These are phyloP conservation scores for Hemaris fuciformis DNA, from an alignment of 2,888 invertebrate species.

Conservation along the genomic window DNA sequence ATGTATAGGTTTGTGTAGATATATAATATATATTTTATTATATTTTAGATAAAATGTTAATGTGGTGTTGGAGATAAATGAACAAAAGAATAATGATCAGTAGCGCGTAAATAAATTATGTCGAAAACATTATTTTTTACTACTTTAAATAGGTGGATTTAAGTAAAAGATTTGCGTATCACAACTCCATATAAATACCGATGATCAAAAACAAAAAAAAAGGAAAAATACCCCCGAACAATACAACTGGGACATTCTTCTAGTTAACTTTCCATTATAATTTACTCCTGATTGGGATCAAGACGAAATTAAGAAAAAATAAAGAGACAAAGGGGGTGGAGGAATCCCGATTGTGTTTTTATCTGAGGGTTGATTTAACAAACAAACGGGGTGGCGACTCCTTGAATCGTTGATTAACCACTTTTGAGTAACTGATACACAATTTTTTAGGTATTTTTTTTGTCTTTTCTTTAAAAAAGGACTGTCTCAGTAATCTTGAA, in stretches of 20 bases:
- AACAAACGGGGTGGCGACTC: conserved; percentile 59
- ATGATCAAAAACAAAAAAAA: conserved; percentile 58
- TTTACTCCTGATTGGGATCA: conserved; percentile 80
- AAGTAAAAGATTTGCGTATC: conserved; percentile 11
- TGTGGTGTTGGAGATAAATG: too few relatives aligned
- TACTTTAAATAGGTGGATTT: too few relatives aligned
- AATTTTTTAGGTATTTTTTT: neutral
- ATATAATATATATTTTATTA: too few relatives aligned
- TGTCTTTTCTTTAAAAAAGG: neutral
- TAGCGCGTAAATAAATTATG: too few relatives aligned
- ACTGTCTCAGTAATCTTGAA: too few relatives aligned
- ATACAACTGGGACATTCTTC: conserved; percentile 72
- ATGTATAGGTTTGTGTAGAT: too few relatives aligned
- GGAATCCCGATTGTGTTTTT: conserved; percentile 64
- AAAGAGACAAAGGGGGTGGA: conserved; percentile 60
- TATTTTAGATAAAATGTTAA: too few relatives aligned
- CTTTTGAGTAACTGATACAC: neutral
- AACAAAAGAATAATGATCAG: too few relatives aligned
- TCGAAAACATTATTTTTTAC: too few relatives aligned
- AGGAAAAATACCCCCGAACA: conserved; percentile 64
- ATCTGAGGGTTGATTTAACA: conserved; percentile 76
- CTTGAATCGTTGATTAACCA: conserved; percentile 52
- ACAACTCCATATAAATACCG: conserved; percentile 58
- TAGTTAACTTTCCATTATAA: conserved; percentile 79
- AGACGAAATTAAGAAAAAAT: conserved; percentile 80